Percentiles rank a stretch among this genome's conserved stretches.
phyloP scores from a whole-genome alignment of 2,113 vertebrate species.

The Megaptera novaeangliae region DNA sequence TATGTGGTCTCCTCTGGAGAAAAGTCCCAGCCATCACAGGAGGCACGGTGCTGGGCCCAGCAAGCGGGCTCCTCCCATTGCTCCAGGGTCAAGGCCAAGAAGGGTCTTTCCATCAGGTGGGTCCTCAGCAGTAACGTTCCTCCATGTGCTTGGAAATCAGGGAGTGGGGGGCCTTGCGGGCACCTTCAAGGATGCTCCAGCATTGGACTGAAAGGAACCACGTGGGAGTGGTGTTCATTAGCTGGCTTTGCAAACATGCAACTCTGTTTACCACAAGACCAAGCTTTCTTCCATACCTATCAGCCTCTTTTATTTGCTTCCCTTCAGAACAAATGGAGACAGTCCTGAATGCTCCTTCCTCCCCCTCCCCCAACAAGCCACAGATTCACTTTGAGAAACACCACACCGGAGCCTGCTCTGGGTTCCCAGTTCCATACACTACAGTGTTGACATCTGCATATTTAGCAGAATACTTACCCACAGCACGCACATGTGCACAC shows the following conservation, averaged over 20 bases:
- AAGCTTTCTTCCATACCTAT: not conserved
- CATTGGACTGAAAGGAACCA: conserved; percentile 60
- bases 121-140: conserved; percentile 46
- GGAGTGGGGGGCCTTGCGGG: not conserved
- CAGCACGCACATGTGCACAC: not conserved
- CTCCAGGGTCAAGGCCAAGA: not conserved
- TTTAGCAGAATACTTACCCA: not conserved
- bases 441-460: not conserved
- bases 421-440: not conserved
- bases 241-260: not conserved
- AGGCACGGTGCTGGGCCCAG: not conserved
- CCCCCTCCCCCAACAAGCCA: not conserved
- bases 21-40: not conserved
- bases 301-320: not conserved
- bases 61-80: conserved; percentile 23
- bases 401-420: not conserved
- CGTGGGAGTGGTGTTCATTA: rapidly evolving
- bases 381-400: not conserved
- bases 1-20: not conserved
- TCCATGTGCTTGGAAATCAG: conserved; percentile 14
- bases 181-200: conserved; percentile 65
- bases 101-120: not conserved
- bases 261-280: not conserved
- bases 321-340: not conserved
- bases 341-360: not conserved